Evolutionary conservation across 2,888 invertebrate genomes (phyloP).

Genomic region (Anagyrus pseudococci): DNA sequence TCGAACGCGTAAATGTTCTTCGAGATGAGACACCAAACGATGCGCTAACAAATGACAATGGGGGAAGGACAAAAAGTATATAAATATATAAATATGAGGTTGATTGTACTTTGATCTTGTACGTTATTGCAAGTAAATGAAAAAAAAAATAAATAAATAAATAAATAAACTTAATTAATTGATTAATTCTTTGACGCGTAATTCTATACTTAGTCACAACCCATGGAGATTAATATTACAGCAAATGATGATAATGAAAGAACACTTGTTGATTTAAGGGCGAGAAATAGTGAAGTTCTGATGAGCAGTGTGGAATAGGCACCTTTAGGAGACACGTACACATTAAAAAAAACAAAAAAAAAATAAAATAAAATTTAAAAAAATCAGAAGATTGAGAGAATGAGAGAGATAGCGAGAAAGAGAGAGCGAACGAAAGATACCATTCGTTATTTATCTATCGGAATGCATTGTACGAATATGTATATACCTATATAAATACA

Average conservation of each 20-base stretch:
- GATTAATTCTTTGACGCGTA: conserved; percentile 34
- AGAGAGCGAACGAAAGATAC: conserved; percentile 5
- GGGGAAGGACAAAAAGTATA: background rate
- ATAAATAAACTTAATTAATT: conserved; percentile 27
- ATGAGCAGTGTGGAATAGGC: no score
- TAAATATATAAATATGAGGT: background rate
- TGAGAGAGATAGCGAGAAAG: background rate
- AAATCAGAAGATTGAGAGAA: conserved; percentile 1
- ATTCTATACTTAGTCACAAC: conserved; percentile 27
- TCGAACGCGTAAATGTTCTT: conserved; percentile 32
- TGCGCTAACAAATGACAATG: background rate
- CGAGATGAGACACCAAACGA: background rate
- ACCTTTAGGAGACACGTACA: conserved; percentile 6
- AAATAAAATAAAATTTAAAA: background rate
- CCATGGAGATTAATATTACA: conserved; percentile 10
- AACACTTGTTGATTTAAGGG: no score
- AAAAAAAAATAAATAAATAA: conserved; percentile 34
- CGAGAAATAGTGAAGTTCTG: no score
- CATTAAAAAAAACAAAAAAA: background rate
- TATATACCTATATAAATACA: conserved; percentile 42
- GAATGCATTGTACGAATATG: conserved; percentile 39
- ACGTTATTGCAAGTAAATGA: conserved; percentile 29
- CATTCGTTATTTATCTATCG: conserved; percentile 38
- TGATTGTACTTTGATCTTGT: conserved; percentile 23
- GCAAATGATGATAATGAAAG: background rate